Evolutionary conservation across 1,140 invertebrate species (phyloP).

Genomic region (Heliothis subflexa): DNA sequence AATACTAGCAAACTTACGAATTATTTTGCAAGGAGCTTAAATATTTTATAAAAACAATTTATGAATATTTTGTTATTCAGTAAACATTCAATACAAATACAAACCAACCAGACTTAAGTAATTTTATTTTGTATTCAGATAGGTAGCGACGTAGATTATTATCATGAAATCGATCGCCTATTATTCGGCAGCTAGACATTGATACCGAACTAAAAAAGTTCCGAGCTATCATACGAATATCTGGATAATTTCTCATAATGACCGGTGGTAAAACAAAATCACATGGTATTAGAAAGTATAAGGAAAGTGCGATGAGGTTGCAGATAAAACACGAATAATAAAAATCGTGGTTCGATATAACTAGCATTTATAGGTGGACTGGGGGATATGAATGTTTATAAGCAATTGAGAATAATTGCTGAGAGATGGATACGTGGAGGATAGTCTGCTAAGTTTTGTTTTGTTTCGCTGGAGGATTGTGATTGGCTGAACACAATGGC

Average conservation of each 20-base stretch:
- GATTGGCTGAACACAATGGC: not conserved
- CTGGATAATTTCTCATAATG: slow-evolving; percentile 57
- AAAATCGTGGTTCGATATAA: not conserved
- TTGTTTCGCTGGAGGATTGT: not conserved
- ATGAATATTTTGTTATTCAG: slow-evolving; percentile 1
- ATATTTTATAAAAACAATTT: not conserved
- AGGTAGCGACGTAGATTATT: slow-evolving; percentile 54
- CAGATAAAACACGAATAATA: slow-evolving; percentile 43
- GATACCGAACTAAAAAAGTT: slow-evolving; percentile 45
- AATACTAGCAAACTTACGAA: slow-evolving; percentile 53
- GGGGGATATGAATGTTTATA: slow-evolving; percentile 4
- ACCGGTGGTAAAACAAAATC: slow-evolving; percentile 54
- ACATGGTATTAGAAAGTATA: slow-evolving; percentile 42
- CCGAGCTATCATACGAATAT: slow-evolving; percentile 40
- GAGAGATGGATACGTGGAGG: not conserved
- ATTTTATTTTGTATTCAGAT: slow-evolving; percentile 50
- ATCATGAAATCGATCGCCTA: slow-evolving; percentile 65
- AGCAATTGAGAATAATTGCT: slow-evolving; percentile 18
- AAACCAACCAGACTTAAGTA: slow-evolving; percentile 41
- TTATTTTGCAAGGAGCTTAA: slow-evolving; percentile 8
- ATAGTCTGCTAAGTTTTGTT: not conserved
- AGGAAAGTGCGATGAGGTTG: slow-evolving; percentile 49
- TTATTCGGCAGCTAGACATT: slow-evolving; percentile 47
- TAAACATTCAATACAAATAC: slow-evolving; percentile 17
- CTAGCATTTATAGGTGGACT: not conserved